Percentiles rank a stretch among this genome's conserved stretches.
phyloP scores from a whole-genome alignment of 2,797 vertebrate genomes.

The Betta splendens region DNA sequence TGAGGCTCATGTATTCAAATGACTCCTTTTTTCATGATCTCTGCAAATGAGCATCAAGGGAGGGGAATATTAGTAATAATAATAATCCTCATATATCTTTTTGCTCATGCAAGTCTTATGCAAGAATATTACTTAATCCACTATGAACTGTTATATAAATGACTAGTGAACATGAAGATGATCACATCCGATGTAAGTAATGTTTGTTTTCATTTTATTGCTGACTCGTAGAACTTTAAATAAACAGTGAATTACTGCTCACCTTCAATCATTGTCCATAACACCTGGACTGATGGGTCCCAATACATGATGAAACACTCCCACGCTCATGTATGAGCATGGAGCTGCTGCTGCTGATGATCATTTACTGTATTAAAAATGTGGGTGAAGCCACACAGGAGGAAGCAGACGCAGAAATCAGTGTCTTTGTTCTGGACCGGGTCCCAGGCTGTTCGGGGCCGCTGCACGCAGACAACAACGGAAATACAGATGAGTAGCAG shows the following conservation, averaged over 20 bases:
- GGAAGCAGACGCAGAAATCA: slow-evolving; percentile 40
- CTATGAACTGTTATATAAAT: slow-evolving; percentile 8
- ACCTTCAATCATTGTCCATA: no score
- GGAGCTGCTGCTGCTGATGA: no score
- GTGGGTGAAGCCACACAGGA: slow-evolving; percentile 41
- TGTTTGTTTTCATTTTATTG: slow-evolving; percentile 10
- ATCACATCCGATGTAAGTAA: slow-evolving; percentile 4
- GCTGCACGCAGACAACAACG: slow-evolving; percentile 61
- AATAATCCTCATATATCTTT: slow-evolving; percentile 28
- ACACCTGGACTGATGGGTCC: no score
- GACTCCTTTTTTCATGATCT: slow-evolving; percentile 45
- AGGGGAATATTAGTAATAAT: slow-evolving; percentile 37
- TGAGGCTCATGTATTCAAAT: slow-evolving; percentile 39
- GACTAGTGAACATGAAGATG: slow-evolving; percentile 17
- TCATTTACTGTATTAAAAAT: no score
- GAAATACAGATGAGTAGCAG: slow-evolving; percentile 75
- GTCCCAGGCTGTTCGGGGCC: slow-evolving; percentile 43
- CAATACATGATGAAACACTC: no score
- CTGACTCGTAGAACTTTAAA: not conserved
- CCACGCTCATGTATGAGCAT: no score
- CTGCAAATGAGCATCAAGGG: slow-evolving; percentile 29
- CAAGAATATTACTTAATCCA: slow-evolving; percentile 21
- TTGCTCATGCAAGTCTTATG: slow-evolving; percentile 22
- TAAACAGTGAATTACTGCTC: no score
- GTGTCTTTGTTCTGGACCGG: slow-evolving; percentile 44